Base-by-base conservation (phyloP, 2,113 vertebrate genomes). In the Thunnus thynnus region DNA sequence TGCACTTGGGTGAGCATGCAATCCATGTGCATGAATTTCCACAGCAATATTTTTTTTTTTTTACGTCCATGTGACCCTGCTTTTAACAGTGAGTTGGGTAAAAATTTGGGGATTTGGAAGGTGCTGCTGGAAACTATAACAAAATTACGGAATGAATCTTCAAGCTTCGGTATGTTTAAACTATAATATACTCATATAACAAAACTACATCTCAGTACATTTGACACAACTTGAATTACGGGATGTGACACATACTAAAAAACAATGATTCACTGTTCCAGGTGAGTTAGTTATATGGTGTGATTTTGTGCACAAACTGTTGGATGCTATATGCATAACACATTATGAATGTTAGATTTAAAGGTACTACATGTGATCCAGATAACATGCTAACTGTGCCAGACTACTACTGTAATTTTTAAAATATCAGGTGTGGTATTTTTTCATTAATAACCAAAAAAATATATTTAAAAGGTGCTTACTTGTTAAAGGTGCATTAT, bases 401-500 rank as follows among this genome's bases (percentile, higher is more conserved):
- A 20, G 13, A 36, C 36, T 27, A 77, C 14, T 13, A 58, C 13
- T 13, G 14, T 54, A 41, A 65, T 44, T n/a, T 46, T 25, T 27
- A 61, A 27, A 65, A 55, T 61, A 51, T 63, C 3, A 46, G 41
- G 54, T 55, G 46, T 2, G 48, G 77, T 58, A 51, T 11, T 22
- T 10, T 0, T 72, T 22, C 30, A 14, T 14, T 71, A 44, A 57
- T 12, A 3, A 54, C 8, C 51, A 46, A 47, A 3, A 25, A 25
- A 14, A n/a, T 5, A 2, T 1, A 6, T n/a, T 52, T 11, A n/a
- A 41, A 77, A 82, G 30, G 64, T 88, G 79, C 93, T 93, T 93
- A 94, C 93, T 91, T 90, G 69, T 84, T 87, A 82, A 27, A 69
- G 22, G 80, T 90, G 89, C 18, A 18, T 77, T 76, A 86, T 1